A percentile compares a stretch with the other conserved stretches of the same genome.
These are phyloP conservation scores for Sorex maritimensis DNA, from an alignment of 2,797 vertebrate species.

Conservation along the genomic window DNA sequence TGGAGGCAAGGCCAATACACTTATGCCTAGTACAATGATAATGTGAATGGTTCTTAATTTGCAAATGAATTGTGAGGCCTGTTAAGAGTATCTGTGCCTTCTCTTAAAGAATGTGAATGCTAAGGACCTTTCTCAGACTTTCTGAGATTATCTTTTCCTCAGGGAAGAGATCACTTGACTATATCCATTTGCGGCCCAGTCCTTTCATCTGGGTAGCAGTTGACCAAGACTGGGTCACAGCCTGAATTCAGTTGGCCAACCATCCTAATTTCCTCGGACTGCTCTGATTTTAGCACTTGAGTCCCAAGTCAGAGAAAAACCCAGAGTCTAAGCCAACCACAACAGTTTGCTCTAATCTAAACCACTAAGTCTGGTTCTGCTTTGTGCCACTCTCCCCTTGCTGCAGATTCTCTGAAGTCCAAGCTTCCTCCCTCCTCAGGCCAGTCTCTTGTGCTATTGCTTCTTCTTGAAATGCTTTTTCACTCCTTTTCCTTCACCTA, in stretches of 20 bases:
- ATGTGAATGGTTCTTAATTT: not conserved
- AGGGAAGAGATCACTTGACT: not conserved
- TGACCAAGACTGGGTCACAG: not conserved
- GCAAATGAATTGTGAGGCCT: not conserved
- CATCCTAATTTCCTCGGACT: not conserved
- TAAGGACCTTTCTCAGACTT: not conserved
- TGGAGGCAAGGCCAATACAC: not conserved
- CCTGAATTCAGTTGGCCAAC: too few species aligned
- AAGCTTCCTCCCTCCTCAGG: not conserved
- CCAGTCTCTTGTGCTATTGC: not conserved
- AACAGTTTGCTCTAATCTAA: not conserved
- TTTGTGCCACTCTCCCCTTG: not conserved
- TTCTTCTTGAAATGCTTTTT: not conserved
- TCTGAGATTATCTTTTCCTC: not conserved
- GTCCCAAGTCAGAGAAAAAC: not conserved
- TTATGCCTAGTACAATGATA: constrained; percentile 2
- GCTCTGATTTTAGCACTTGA: not conserved
- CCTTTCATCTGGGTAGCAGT: not conserved
- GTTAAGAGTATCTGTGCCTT: not conserved
- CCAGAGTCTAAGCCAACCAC: not conserved
- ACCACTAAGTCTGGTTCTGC: not conserved
- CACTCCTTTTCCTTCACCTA: not conserved
- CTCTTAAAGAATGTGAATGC: not conserved
- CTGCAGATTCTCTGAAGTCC: not conserved
- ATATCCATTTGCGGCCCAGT: not conserved